Evolutionary conservation across 2,888 invertebrate species (phyloP), one percentile per base, ranked within the genome.

Genomic region (Chesias legatella): DNA sequence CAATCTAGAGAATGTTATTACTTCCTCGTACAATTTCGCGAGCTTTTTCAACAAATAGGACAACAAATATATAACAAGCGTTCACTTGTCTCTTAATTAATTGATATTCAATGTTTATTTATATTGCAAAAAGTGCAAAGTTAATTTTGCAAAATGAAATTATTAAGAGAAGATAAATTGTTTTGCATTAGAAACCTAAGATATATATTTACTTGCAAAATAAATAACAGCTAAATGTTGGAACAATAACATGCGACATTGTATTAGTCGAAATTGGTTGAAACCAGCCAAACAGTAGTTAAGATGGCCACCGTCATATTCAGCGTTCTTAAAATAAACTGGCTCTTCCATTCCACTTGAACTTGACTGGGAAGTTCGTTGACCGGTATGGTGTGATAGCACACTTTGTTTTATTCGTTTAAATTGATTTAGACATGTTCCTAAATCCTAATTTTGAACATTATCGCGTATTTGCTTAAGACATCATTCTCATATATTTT

Each of bases 241-340:
- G n/a, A n/a, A n/a, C n/a, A n/a, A n/a, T n/a, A n/a, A n/a, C n/a
- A n/a, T n/a, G n/a, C n/a, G n/a, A n/a, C n/a, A n/a, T n/a, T n/a
- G n/a, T n/a, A n/a, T n/a, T n/a, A n/a, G n/a, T n/a, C n/a, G 13
- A 17, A 17, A 22, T 7, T 36, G 24, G 24, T 23, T 25, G 20
- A 20, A 20, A 23, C 3, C n/a, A 30, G 8, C 8, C 11, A 6
- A 27, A 20, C 13, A 17, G 10, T 26, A 8, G 7, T 21, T 27
- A 29, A 17, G 32, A 36, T 36, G 26, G 33, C 36, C 33, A 33
- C 36, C 22, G 27, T 35, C 29, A 78, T 78, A 78, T 79, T 78
- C 79, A 82, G 77, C 71, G 61, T 55, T 68, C 78, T 81, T 83
- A 84, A 84, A 81, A 86, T 86, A 86, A 74, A 71, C 60, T 65